Evolutionary conservation across 2,113 vertebrate species (phyloP).

Genomic region (Sander vitreus): DNA sequence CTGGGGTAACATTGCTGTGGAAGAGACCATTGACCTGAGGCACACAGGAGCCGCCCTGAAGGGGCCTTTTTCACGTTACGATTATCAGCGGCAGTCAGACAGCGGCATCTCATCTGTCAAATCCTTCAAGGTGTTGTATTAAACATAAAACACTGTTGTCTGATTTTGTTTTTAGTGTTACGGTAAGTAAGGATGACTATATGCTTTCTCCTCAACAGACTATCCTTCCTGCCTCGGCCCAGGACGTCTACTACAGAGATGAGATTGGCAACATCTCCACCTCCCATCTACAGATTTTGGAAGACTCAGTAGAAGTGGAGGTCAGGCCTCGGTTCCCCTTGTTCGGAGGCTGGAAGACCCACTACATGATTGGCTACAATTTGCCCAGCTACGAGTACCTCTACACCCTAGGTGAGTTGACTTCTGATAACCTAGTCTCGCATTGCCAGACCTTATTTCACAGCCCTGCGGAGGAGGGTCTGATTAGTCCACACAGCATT

Average conservation of each 20-base stretch:
- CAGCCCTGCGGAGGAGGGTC: too few species aligned
- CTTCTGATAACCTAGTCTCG: background rate
- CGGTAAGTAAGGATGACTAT: background rate
- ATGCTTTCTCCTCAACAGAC: conserved; percentile 83
- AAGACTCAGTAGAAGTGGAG: conserved; percentile 98
- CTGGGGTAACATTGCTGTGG: conserved; percentile 98
- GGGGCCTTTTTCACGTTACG: conserved; percentile 96
- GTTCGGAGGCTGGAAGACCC: conserved; percentile 99
- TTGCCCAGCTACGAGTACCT: conserved; percentile 99
- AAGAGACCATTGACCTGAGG: conserved; percentile 95
- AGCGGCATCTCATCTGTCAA: conserved; percentile 99
- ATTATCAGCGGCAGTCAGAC: conserved; percentile 98
- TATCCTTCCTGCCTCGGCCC: conserved; percentile 98
- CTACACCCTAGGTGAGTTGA: conserved; percentile 92
- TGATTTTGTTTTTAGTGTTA: background rate
- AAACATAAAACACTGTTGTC: background rate
- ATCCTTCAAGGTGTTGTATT: conserved; percentile 91
- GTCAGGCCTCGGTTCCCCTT: conserved; percentile 96
- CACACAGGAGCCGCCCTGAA: conserved; percentile 96
- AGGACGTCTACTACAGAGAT: conserved; percentile 98
- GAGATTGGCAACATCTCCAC: conserved; percentile 99
- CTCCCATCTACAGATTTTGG: conserved; percentile 95
- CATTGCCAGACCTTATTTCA: too few species aligned
- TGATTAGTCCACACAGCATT: too few species aligned
- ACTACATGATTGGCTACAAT: conserved; percentile 98